These are phyloP conservation scores for Mungos mungo DNA, from an alignment of 2,113 vertebrate species.

Conservation along the genomic window DNA sequence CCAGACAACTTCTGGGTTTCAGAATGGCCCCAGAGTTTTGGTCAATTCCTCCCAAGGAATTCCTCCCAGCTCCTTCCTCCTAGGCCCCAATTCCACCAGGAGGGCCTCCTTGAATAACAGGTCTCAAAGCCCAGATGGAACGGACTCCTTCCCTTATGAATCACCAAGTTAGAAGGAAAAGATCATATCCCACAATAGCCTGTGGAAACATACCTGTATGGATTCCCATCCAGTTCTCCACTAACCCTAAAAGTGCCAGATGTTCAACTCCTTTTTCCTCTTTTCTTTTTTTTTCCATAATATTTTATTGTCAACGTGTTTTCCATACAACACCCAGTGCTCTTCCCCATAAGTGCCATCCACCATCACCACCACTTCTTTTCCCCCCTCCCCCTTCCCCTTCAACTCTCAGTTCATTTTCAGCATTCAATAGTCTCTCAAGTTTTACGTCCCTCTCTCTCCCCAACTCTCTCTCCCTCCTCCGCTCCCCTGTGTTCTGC, in stretches of 20 bases:
- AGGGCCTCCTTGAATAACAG: not conserved
- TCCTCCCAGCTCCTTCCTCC: not conserved
- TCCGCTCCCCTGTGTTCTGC: too few species aligned
- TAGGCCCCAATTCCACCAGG: not conserved
- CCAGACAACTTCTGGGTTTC: conserved; percentile 28
- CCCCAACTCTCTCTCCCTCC: too few species aligned
- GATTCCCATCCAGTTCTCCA: not conserved
- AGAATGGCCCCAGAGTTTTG: conserved; percentile 6
- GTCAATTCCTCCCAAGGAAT: not conserved
- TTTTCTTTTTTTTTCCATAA: too few species aligned
- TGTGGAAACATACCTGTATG: not conserved
- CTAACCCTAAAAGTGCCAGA: not conserved
- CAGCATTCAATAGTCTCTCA: too few species aligned
- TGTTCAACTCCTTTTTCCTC: not conserved
- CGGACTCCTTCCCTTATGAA: not conserved
- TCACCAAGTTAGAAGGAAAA: conserved; percentile 31
- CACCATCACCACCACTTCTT: too few species aligned
- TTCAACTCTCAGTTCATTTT: too few species aligned
- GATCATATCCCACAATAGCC: not conserved
- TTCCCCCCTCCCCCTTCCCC: too few species aligned
- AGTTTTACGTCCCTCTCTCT: too few species aligned
- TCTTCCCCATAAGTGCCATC: too few species aligned
- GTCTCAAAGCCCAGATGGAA: not conserved
- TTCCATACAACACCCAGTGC: too few species aligned
- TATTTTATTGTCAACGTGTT: too few species aligned